Base-by-base conservation (phyloP, 2,888 invertebrate genomes). In the Lottia gigantea region DNA sequence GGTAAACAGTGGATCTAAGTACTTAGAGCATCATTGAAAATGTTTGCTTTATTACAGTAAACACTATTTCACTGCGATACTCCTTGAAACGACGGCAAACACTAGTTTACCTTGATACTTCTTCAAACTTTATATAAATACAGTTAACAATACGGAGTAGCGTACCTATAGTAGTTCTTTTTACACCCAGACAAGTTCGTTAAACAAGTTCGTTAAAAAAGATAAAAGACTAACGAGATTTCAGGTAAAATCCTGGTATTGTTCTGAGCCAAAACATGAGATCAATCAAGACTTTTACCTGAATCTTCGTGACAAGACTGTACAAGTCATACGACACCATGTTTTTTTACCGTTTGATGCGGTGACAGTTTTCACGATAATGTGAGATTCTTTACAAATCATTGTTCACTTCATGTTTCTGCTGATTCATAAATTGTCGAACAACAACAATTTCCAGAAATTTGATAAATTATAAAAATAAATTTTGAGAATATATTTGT, bases 141-240 rank as follows among this genome's bases (percentile, higher is more conserved):
- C 19, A 14, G 55, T 23, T 11, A 55, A 55, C 55, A 55, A 55
- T 55, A 55, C 40, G 1, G 40, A 40, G 8, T 40, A 40, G 40
- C 11, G 40, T 40, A 40, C 40, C 40, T 40, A 40, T 40, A 40
- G 40, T 40, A 40, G 40, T 40, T 40, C 40, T 40, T 40, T 40
- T 40, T 40, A 40, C 40, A 40, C 40, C 40, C 40, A 40, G 40
- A 40, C 40, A 40, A 40, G 8, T 40, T 40, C 40, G 40, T 40
- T 40, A 55, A 55, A 19, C 55, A 19, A 19, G 55, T 55, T 55
- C 55, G 55, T 55, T 55, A 55, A 55, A 55, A 14, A 55, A 12
- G 55, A 55, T 40, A 40, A 55, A 55, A 23, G 23, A 16, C 55
- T 55, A 55, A 55, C 55, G 55, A 55, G 55, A 19, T 55, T 55